Conservation (phyloP, 2,888 invertebrate species). For the Anarsia innoxiella region DNA sequence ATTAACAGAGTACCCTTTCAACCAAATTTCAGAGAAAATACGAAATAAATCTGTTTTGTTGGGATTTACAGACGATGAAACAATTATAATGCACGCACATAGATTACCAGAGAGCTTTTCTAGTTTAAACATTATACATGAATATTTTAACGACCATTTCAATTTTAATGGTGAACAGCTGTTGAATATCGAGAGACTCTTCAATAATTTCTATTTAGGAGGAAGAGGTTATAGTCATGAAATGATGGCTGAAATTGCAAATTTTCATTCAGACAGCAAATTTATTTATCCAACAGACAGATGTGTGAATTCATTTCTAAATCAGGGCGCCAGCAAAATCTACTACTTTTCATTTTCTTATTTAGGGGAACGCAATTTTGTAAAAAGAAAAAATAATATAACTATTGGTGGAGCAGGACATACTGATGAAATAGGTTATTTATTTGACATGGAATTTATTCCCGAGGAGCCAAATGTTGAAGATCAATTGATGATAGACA, state of each 20-base stretch:
- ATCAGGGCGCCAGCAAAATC: slow-evolving; percentile 27
- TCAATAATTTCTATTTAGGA: slow-evolving; percentile 40
- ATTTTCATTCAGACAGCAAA: slow-evolving; percentile 35
- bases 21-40: slow-evolving; percentile 28
- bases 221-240: slow-evolving; percentile 28
- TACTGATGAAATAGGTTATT: slow-evolving; percentile 41
- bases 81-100: slow-evolving; percentile 17
- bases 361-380: slow-evolving; percentile 30
- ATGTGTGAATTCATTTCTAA: slow-evolving; percentile 30
- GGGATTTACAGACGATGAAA: slow-evolving; percentile 41
- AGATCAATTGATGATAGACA: slow-evolving; percentile 39
- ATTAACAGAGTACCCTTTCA: slow-evolving; percentile 31
- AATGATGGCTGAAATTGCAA: slow-evolving; percentile 22
- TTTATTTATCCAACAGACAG: slow-evolving; percentile 34
- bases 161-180: slow-evolving; percentile 22
- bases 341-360: slow-evolving; percentile 48
- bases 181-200: slow-evolving; percentile 22
- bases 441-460: slow-evolving; percentile 29
- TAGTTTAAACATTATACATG: slow-evolving; percentile 22
- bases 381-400: slow-evolving; percentile 22
- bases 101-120: slow-evolving; percentile 18
- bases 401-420: slow-evolving; percentile 29
- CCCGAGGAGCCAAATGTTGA: slow-evolving; percentile 18
- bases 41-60: slow-evolving; percentile 33
- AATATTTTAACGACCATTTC: slow-evolving; percentile 17